Evolutionary conservation across 2,113 vertebrate species (phyloP), one percentile per base, ranked within the genome.

Genomic region (Eptesicus fuscus): DNA sequence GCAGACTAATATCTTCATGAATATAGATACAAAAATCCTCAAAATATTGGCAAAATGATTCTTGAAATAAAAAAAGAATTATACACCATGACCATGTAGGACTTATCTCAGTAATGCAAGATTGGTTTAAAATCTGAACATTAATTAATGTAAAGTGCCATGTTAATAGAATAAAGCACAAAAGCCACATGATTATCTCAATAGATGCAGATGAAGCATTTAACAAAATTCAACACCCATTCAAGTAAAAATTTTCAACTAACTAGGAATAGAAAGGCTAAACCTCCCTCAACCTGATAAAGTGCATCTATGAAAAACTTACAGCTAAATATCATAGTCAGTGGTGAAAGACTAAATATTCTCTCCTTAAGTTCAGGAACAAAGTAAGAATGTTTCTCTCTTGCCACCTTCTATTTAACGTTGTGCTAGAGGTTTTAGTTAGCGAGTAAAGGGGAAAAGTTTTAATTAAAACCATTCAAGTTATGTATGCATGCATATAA

Each of bases 111-210:
- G 63, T 53, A 69, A 84, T 90, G 59, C 67, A 69, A 92, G 73
- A 92, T 44, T 85, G n/a, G 40, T 82, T 96, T 92, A 92, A 85
- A 18, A 93, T 86, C 59, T 83, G 82, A 90, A 83, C 86, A 87
- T 90, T 90, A 93, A 96, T 90, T 90, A 78, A 53, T 56, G 10
- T 70, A 90, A 95, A 77, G 35, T 6, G 59, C 69, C 49, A 76
- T 30, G n/a, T 63, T 93, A 95, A 82, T 73, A 83, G 59, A 90
- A 86, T 53, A 69, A 93, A 87, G 20, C 20, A 93, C 53, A 74
- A 74, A 90, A 71, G 16, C 25, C 32, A 90, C 61, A 70, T 4
- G 2, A 96, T 85, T 89, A 61, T 86, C 80, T 85, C 65, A 69
- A 28, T 35, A 76, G 73, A 84, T 44, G 49, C 35, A 84, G 25